phyloP scores from a whole-genome alignment of 2,888 invertebrate genomes.

The Synanthedon formicaeformis region DNA sequence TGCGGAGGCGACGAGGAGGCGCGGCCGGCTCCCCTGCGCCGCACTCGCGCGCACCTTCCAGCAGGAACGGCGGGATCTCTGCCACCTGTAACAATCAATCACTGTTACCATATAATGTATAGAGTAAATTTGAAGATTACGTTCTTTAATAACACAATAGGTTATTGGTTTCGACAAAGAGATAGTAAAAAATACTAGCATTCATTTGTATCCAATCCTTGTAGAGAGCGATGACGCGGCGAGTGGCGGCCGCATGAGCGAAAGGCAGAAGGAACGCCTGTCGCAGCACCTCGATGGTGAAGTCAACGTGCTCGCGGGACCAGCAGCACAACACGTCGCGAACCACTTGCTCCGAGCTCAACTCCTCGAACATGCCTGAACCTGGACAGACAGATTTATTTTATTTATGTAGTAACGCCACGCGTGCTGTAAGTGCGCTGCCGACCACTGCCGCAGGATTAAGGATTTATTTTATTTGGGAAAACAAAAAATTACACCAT shows the following conservation, averaged over 20 bases:
- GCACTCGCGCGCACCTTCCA: slow-evolving; percentile 69
- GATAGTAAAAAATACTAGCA: slow-evolving; percentile 41
- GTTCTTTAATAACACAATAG: neutral
- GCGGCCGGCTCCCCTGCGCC: slow-evolving; percentile 42
- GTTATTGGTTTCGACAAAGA: neutral
- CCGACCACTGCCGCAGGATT: neutral
- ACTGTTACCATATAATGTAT: slow-evolving; percentile 1
- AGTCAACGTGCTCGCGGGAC: slow-evolving; percentile 91
- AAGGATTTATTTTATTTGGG: no score
- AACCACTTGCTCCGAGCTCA: slow-evolving; percentile 76
- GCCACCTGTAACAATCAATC: slow-evolving; percentile 44
- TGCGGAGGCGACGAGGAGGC: slow-evolving; percentile 75
- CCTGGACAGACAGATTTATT: slow-evolving; percentile 13
- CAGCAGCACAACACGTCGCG: slow-evolving; percentile 88
- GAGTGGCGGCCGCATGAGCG: slow-evolving; percentile 86
- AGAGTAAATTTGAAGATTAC: neutral
- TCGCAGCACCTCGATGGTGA: slow-evolving; percentile 93
- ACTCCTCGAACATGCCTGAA: slow-evolving; percentile 42
- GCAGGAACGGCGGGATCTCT: slow-evolving; percentile 84
- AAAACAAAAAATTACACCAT: no score
- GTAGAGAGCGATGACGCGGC: slow-evolving; percentile 91
- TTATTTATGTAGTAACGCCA: no score
- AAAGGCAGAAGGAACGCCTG: slow-evolving; percentile 94
- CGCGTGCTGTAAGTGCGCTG: no score
- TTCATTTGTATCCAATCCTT: slow-evolving; percentile 96